Percentiles rank a stretch among this genome's conserved stretches.
Evolutionary conservation across 2,888 invertebrate genomes (phyloP).

Genomic region (Dendrolimus houi): DNA sequence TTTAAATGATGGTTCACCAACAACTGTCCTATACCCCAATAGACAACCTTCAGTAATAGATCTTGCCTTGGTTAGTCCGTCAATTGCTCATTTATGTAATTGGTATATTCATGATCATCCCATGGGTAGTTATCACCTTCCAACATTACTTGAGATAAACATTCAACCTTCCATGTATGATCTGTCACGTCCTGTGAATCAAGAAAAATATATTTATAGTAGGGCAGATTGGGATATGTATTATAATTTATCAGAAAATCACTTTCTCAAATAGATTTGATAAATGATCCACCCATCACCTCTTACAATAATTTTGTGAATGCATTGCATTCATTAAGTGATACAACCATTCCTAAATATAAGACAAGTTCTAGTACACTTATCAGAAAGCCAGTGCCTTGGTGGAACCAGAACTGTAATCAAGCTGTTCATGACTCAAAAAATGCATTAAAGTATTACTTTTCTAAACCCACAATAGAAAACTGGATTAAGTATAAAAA

Average conservation of each 20-base stretch:
- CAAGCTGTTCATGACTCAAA: too few relatives aligned
- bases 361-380: neutral
- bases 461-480: too few relatives aligned
- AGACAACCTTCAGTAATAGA: neutral
- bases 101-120: neutral
- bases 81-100: neutral
- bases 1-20: slow-evolving; percentile 4
- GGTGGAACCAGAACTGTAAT: slow-evolving; percentile 2
- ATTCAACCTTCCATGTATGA: neutral
- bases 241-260: neutral
- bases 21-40: slow-evolving; percentile 3
- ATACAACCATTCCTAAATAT: slow-evolving; percentile 2
- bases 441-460: too few relatives aligned
- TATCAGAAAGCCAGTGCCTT: slow-evolving; percentile 1
- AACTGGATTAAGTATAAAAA: too few relatives aligned
- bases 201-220: neutral
- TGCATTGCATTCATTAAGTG: neutral
- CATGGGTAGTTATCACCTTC: neutral
- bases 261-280: neutral
- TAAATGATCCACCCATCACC: neutral
- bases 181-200: neutral
- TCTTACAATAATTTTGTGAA: slow-evolving; percentile 1
- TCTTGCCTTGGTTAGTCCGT: neutral
- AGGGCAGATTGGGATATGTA: neutral
- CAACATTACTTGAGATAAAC: neutral